Base-by-base conservation (phyloP, 2,113 vertebrate genomes). In the Puntigrus tetrazona region DNA sequence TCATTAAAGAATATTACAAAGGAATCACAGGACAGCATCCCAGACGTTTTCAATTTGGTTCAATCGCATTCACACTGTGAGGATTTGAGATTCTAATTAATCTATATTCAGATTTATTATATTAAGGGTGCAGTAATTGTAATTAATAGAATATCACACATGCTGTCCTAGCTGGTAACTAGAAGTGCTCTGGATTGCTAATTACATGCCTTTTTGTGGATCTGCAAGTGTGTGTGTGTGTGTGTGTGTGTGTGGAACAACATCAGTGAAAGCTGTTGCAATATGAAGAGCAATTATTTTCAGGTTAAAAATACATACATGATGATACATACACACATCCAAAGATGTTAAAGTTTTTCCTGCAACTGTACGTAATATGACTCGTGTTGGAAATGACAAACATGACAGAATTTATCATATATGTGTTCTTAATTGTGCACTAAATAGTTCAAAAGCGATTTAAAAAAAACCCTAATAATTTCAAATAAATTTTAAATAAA, bases 81-180 rank as follows among this genome's bases (percentile, higher is more conserved):
- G 85, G 83, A 92, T 88, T 79, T 91, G 88, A 83, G 88, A 83
- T 87, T 89, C 87, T 86, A 91, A 91, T 90, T 73, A 91, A 91
- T 91, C 87, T 88, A 67, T 89, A 92, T 89, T 80, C 16, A 67
- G 67, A 86, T 90, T 87, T 91, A 92, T 90, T 86, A 90, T 86
- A 82, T 87, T 74, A 87, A 27, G 29, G 87, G 55, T 84, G 85
- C 88, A 88, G 85, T 74, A 87, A 89, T 78, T 88, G 52, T 84
- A 91, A 91, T 92, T 89, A 90, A 90, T 88, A 74, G 86, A 89
- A 27, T 67, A 87, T 85, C 78, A 45, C 78, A 73, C 85, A 86
- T 84, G 69, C 85, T 88, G 20, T 72, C 76, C 18, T 75, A 85
- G 91, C 61, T 85, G 43, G 57, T 55, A 76, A 76, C 8, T 34